Conservation (phyloP, 2,888 invertebrate genomes). For the Drosophila anceps region DNA sequence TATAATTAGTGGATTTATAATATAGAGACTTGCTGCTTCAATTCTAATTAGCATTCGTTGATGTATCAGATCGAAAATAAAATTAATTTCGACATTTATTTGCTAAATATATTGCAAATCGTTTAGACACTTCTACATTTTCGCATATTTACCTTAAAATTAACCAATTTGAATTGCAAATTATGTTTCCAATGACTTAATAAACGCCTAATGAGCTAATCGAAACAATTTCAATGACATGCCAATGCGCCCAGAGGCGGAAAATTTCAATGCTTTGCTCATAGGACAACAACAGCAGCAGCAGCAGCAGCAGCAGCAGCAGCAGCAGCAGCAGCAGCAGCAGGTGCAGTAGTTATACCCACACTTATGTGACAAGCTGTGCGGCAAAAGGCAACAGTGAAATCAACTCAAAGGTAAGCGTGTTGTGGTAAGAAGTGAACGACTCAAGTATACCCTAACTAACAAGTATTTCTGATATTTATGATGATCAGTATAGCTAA, state of each 20-base stretch:
- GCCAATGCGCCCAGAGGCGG: slow-evolving; percentile 32
- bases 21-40: neutral
- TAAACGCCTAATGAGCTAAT: slow-evolving; percentile 43
- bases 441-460: neutral
- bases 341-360: slow-evolving; percentile 29
- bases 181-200: slow-evolving; percentile 15
- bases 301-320: neutral
- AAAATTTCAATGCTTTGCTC: slow-evolving; percentile 1
- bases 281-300: neutral
- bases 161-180: slow-evolving; percentile 5
- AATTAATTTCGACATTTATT: too few relatives aligned
- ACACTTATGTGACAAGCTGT: slow-evolving; percentile 13
- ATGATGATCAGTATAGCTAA: too few relatives aligned
- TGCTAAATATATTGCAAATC: neutral
- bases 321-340: slow-evolving; percentile 17
- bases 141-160: neutral
- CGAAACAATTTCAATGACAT: slow-evolving; percentile 36
- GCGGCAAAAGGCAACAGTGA: slow-evolving; percentile 21
- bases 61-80: neutral
- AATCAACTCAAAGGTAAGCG: neutral
- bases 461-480: too few relatives aligned
- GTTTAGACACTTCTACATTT: neutral
- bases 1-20: neutral
- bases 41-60: neutral
- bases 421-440: rapidly evolving